These are phyloP conservation scores for Python bivittatus DNA, from an alignment of 2,113 vertebrate species.

Conservation along the genomic window DNA sequence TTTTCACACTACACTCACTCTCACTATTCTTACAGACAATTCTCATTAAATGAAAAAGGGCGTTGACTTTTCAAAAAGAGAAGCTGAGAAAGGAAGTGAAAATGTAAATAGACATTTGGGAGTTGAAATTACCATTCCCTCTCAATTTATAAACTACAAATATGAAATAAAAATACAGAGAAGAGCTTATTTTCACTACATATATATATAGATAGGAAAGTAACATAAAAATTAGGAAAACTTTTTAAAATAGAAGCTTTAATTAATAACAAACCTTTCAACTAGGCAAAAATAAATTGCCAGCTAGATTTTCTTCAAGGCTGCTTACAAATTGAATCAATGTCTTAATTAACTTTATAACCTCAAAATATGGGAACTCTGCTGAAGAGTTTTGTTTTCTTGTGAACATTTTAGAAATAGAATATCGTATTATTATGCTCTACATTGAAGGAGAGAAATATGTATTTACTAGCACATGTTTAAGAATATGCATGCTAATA, in stretches of 20 bases:
- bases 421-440: not conserved
- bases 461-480: not conserved
- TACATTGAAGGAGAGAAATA: not conserved
- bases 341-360: not conserved
- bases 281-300: not conserved
- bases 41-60: conserved; percentile 22
- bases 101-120: not conserved
- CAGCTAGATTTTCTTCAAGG: not conserved
- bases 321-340: not conserved
- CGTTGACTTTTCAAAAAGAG: conserved; percentile 13
- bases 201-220: not conserved
- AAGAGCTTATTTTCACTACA: not conserved
- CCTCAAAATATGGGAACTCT: not conserved
- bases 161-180: not conserved
- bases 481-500: not conserved
- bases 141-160: not conserved
- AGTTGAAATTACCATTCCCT: not conserved
- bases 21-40: conserved; percentile 7
- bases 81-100: not conserved
- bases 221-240: not conserved
- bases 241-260: not conserved
- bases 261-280: not conserved
- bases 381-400: not conserved
- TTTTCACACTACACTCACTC: no score
- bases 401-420: no score